A percentile compares a stretch with the other conserved stretches of the same genome.
These are phyloP conservation scores for Neoniphon sammara DNA, from an alignment of 2,797 vertebrate species.

Conservation along the genomic window DNA sequence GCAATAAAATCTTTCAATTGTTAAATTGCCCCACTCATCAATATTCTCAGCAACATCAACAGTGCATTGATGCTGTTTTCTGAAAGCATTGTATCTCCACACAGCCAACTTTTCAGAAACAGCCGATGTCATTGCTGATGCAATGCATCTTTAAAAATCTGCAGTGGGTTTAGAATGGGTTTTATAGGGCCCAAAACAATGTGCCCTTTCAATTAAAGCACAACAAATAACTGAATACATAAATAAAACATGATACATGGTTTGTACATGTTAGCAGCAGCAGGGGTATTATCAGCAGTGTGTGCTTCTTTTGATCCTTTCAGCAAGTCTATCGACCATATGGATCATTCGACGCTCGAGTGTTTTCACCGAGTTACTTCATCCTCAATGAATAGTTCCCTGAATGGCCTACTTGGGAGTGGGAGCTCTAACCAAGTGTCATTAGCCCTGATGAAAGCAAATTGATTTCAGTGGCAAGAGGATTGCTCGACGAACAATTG, in stretches of 20 bases:
- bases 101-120: too few species aligned
- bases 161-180: too few species aligned
- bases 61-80: too few species aligned
- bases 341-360: slow-evolving; percentile 50
- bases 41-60: too few species aligned
- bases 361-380: slow-evolving; percentile 61
- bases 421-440: slow-evolving; percentile 69
- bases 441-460: slow-evolving; percentile 76
- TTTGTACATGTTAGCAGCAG: not conserved
- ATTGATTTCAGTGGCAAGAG: slow-evolving; percentile 74
- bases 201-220: too few species aligned
- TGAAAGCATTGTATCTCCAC: too few species aligned
- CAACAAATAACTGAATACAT: too few species aligned
- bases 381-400: slow-evolving; percentile 48
- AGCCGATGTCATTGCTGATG: too few species aligned
- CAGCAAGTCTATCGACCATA: slow-evolving; percentile 41
- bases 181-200: too few species aligned
- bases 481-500: slow-evolving; percentile 59
- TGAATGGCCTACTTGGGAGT: slow-evolving; percentile 45
- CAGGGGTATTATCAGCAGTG: not conserved
- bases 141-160: too few species aligned
- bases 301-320: slow-evolving; percentile 30
- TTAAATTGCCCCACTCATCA: too few species aligned
- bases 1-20: too few species aligned
- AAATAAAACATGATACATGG: not conserved